Conservation (phyloP, 2,797 vertebrate genomes). For the Thamnophis elegans region DNA sequence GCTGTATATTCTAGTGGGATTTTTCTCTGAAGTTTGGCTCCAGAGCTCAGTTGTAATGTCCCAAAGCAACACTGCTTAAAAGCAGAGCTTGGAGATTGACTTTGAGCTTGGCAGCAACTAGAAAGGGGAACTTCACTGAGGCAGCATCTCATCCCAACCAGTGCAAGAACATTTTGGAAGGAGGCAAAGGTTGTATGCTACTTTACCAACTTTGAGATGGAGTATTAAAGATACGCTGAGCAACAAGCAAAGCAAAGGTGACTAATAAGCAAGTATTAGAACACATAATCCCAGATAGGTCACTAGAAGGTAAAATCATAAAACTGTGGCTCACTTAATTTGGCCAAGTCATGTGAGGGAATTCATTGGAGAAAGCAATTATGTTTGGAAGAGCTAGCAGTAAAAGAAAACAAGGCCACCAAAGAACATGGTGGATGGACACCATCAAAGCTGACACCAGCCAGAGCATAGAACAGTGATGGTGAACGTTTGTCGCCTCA, state of each 20-base stretch:
- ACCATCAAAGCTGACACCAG: not conserved
- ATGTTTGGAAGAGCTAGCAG: not conserved
- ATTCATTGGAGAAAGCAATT: not conserved
- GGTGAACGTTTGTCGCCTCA: too few relatives aligned
- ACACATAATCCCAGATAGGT: not conserved
- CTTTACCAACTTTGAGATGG: not conserved
- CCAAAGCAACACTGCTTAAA: not conserved
- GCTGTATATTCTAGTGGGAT: not conserved
- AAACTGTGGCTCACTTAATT: not conserved
- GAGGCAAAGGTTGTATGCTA: not conserved
- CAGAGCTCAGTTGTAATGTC: not conserved
- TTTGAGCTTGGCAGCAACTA: not conserved
- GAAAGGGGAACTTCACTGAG: not conserved
- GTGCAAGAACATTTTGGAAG: not conserved
- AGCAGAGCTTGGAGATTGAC: not conserved
- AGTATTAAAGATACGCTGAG: not conserved
- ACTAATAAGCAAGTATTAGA: not conserved
- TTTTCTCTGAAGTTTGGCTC: not conserved
- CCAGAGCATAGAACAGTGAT: not conserved
- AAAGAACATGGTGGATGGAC: not conserved
- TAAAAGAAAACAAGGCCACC: not conserved
- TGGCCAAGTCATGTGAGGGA: not conserved
- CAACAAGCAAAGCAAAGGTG: not conserved
- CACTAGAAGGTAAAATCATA: not conserved
- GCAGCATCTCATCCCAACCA: not conserved